Evolutionary conservation across 2,113 vertebrate genomes (phyloP).

Genomic region (Orientallactaga bullata): DNA sequence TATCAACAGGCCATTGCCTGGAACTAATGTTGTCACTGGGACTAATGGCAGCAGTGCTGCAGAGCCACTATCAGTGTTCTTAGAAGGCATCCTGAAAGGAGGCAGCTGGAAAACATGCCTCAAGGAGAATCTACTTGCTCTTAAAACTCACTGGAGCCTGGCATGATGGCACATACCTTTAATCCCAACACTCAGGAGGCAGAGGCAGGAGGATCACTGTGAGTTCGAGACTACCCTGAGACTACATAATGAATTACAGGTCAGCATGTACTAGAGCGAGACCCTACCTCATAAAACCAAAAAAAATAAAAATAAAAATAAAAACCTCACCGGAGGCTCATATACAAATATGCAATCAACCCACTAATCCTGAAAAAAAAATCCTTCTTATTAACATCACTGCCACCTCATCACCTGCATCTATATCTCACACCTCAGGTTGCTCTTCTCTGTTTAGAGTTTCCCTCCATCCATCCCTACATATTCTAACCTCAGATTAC

Average conservation of each 20-base stretch:
- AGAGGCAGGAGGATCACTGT: no score
- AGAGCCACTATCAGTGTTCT: not conserved
- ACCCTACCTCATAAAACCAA: no score
- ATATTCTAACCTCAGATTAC: not conserved
- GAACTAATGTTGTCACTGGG: not conserved
- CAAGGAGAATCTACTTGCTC: not conserved
- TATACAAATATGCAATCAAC: not conserved
- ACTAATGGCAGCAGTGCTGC: not conserved
- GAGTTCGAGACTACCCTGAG: no score
- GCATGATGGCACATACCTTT: no score
- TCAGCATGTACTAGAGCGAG: no score
- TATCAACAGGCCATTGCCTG: not conserved
- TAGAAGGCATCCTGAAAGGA: not conserved
- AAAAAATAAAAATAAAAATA: no score
- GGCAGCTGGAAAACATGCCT: not conserved
- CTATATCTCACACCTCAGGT: not conserved
- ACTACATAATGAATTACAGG: no score
- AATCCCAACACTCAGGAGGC: no score
- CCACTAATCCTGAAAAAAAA: not conserved
- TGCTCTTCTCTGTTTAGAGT: not conserved
- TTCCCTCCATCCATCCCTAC: not conserved
- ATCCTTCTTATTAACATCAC: not conserved
- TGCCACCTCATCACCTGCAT: not conserved
- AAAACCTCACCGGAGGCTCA: not conserved
- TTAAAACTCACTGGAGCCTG: not conserved